Percentiles rank a stretch among this genome's conserved stretches.
These are phyloP conservation scores for Podilymbus podiceps DNA, from an alignment of 2,113 vertebrate genomes.

Conservation along the genomic window DNA sequence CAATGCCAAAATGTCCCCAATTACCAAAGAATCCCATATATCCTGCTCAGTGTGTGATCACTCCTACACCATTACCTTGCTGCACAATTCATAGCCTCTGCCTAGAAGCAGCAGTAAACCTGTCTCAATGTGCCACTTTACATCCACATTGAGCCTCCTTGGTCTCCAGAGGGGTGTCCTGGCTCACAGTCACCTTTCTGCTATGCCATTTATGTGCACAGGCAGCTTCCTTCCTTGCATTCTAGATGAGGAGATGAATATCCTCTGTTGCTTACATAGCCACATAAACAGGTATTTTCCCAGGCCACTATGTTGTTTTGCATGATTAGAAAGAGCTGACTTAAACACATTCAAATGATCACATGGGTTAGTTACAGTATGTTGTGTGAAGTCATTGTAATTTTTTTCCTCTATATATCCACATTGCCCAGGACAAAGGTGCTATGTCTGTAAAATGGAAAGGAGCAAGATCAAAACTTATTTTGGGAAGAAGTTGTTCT, in stretches of 20 bases:
- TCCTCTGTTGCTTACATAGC: background rate
- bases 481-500: background rate
- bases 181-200: background rate
- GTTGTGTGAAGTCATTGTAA: background rate
- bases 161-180: constrained; percentile 27
- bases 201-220: background rate
- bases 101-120: constrained; percentile 49
- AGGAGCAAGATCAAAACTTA: background rate
- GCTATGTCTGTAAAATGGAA: background rate
- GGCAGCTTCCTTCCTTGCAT: background rate
- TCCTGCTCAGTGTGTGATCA: constrained; percentile 36
- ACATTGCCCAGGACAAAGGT: background rate
- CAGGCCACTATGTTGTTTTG: background rate
- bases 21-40: constrained; percentile 60
- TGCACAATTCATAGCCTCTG: constrained; percentile 33
- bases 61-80: constrained; percentile 40
- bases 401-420: background rate
- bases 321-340: background rate
- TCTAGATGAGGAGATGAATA: background rate
- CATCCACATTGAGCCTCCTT: constrained; percentile 3
- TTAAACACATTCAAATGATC: background rate
- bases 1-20: constrained; percentile 56
- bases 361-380: background rate
- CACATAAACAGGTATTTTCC: background rate
- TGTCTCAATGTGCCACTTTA: constrained; percentile 40